Evolutionary conservation across 2,113 vertebrate genomes (phyloP).

Genomic region (Dromas ardeola): DNA sequence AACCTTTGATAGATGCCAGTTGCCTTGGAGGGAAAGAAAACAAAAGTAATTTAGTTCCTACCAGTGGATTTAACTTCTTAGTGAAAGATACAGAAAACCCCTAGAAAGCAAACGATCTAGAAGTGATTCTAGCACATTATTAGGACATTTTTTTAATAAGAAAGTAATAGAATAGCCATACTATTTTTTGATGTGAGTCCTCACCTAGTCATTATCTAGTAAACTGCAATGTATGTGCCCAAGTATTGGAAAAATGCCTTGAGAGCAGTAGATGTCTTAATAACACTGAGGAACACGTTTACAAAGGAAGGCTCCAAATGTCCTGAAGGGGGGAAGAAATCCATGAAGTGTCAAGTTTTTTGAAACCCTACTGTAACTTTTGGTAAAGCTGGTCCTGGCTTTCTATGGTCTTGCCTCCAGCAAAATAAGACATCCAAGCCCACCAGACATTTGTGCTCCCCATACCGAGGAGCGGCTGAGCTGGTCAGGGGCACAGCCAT

Average conservation of each 20-base stretch:
- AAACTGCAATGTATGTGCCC: not conserved
- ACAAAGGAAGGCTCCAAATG: not conserved
- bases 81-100: not conserved
- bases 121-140: not conserved
- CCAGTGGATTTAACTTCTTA: not conserved
- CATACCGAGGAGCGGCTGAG: fast-evolving
- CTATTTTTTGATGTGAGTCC: not conserved
- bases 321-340: not conserved
- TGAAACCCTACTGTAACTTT: not conserved
- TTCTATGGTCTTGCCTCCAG: not conserved
- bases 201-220: not conserved
- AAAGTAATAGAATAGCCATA: not conserved
- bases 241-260: not conserved
- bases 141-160: not conserved
- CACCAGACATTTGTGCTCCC: not conserved
- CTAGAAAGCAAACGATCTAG: not conserved
- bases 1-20: not conserved
- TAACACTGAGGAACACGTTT: not conserved
- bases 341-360: not conserved
- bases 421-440: not conserved
- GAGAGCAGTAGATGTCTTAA: not conserved
- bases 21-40: not conserved
- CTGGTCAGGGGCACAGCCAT: not conserved
- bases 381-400: not conserved
- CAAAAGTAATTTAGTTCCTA: not conserved